Percentiles rank a stretch among this genome's conserved stretches.
phyloP scores from a whole-genome alignment of 2,797 vertebrate genomes.

The Scyliorhinus canicula region DNA sequence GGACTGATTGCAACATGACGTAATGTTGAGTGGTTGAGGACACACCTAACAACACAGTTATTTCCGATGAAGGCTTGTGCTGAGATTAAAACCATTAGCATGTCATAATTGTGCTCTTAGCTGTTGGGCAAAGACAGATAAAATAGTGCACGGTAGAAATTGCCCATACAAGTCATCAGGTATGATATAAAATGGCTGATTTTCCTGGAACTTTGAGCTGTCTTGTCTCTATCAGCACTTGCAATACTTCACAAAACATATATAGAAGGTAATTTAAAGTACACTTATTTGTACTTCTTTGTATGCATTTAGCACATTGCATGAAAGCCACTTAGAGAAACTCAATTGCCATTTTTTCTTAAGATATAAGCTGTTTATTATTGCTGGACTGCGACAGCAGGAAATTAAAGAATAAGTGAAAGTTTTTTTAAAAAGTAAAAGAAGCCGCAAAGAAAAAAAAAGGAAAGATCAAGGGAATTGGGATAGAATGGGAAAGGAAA shows the following conservation, averaged over 20 bases:
- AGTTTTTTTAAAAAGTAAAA: not conserved
- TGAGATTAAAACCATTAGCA: not conserved
- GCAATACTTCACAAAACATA: not conserved
- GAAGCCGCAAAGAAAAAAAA: not conserved
- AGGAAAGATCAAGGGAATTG: not conserved
- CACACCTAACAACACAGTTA: not conserved
- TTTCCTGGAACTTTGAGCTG: conserved; percentile 2
- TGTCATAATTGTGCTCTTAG: not conserved
- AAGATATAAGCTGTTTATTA: not conserved
- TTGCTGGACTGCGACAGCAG: not conserved
- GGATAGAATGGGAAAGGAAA: not conserved
- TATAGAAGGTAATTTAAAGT: not conserved
- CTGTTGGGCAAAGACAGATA: not conserved
- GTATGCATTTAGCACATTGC: not conserved
- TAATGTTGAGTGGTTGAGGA: not conserved
- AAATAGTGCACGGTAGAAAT: not conserved
- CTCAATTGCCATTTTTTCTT: not conserved
- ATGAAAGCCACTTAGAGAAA: not conserved
- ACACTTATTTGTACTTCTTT: not conserved
- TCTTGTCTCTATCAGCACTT: not conserved
- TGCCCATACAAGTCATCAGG: not conserved
- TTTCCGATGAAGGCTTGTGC: not conserved
- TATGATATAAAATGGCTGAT: not conserved
- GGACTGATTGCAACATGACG: not conserved
- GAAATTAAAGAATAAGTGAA: conserved; percentile 16